A percentile compares a stretch with the other conserved stretches of the same genome.
Conservation (phyloP, 2,113 vertebrate species). For the Clarias macrocephalus region DNA sequence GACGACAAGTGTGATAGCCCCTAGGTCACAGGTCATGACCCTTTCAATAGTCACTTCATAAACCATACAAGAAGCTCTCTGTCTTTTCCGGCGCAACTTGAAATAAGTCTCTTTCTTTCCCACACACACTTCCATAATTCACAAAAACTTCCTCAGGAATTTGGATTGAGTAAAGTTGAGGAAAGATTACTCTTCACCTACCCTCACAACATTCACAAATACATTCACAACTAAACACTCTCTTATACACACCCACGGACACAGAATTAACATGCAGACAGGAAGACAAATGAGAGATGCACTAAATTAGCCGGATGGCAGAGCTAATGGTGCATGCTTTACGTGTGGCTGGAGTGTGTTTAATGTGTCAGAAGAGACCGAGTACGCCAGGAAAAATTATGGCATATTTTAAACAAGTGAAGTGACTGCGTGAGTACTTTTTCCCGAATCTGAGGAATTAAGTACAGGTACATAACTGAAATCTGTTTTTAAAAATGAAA, state of each 20-base stretch:
- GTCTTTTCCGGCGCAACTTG: not conserved
- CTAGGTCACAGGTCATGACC: slow-evolving; percentile 45
- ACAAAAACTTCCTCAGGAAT: not conserved
- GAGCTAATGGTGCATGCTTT: not conserved
- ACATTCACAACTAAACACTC: not conserved
- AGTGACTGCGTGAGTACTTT: not conserved
- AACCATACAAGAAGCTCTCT: slow-evolving; percentile 32
- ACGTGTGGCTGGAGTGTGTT: not conserved
- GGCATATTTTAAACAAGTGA: slow-evolving; percentile 13
- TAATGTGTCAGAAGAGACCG: slow-evolving; percentile 6
- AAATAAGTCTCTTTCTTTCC: slow-evolving; percentile 20
- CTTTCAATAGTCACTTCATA: slow-evolving; percentile 34
- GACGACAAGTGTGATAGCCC: slow-evolving; percentile 44
- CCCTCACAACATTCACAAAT: not conserved
- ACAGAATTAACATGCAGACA: slow-evolving; percentile 27
- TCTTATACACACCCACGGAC: not conserved
- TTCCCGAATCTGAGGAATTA: not conserved
- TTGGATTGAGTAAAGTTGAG: not conserved
- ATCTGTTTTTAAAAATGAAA: not conserved
- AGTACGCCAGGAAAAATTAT: slow-evolving; percentile 9
- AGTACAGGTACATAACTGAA: not conserved
- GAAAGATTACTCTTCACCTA: not conserved
- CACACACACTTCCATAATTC: not conserved
- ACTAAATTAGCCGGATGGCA: slow-evolving; percentile 36
- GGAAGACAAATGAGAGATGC: slow-evolving; percentile 36